Percentiles rank a stretch among this genome's conserved stretches.
phyloP scores from a whole-genome alignment of 92 coral and sea anemone species.

The Umimayanthus kanabou region DNA sequence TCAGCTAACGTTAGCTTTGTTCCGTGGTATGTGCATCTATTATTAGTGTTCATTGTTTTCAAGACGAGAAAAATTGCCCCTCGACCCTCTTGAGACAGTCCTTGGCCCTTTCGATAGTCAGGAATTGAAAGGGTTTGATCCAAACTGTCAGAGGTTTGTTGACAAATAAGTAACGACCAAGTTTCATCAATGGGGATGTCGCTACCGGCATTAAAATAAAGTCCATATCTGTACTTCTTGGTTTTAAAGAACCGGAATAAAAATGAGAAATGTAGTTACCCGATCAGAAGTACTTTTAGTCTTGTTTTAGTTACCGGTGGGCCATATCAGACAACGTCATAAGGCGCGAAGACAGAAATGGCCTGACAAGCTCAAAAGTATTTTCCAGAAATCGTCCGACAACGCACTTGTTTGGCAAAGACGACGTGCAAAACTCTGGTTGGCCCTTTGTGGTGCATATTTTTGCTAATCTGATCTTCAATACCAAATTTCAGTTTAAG shows the following conservation, averaged over 20 bases:
- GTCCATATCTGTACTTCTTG: no score
- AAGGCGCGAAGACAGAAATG: no score
- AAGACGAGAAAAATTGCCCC: neutral
- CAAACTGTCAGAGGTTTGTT: no score
- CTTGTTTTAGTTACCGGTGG: no score
- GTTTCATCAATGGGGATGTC: no score
- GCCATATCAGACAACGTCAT: no score
- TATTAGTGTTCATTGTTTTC: neutral
- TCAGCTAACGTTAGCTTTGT: neutral
- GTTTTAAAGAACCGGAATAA: no score
- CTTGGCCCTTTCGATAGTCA: no score
- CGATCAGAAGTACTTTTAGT: neutral
- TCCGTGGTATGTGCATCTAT: neutral
- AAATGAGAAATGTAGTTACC: neutral
- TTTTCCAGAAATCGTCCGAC: neutral
- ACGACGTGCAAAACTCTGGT: neutral
- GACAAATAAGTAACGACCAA: no score
- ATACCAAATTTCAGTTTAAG: neutral
- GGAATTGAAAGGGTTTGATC: neutral
- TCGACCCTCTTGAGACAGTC: neutral
- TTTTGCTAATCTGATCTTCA: constrained; percentile 7
- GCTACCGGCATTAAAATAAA: no score
- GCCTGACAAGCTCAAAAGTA: neutral
- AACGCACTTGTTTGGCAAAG: neutral
- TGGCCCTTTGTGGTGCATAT: neutral